Base-by-base conservation (phyloP, 2,888 invertebrate genomes). In the Ethmia dodecea region DNA sequence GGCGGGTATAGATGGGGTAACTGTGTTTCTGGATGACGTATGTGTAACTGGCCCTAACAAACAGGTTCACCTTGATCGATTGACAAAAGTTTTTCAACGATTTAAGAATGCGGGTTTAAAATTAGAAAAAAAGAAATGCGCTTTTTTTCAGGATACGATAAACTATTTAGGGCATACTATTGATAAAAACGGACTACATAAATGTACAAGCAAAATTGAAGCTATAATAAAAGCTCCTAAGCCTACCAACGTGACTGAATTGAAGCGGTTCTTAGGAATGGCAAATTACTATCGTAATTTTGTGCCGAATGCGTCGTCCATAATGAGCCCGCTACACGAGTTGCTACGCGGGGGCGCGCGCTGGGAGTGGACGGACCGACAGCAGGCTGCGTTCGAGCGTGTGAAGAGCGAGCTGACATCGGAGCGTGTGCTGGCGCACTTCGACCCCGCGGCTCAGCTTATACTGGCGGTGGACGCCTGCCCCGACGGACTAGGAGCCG, bases 281-380 rank as follows among this genome's bases (percentile, higher is more conserved):
- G 37, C 49, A 3, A 56, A 52, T 40, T 55, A 55, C 33, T 54
- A 56, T 32, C 37, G 50, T n/a, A 49, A 47, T 40, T 54, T 52
- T 37, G 42, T 54, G 18, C 55, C 52, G 0, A 42, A 46, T 15
- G 49, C 49, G 2, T 49, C 52, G 0, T 12, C 42, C 0, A 8
- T 46, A 5, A 20, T 55, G 10, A 35, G 25, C 9, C 49, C 56
- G 0, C 36, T 55, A 1, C 45, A 53, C n/a, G n/a, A n/a, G n/a
- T n/a, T n/a, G n/a, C n/a, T n/a, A n/a, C n/a, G n/a, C n/a, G n/a
- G n/a, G n/a, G 31, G 32, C 26, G 31, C 30, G 3, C 25, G 39
- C 20, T 43, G 41, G 36, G 27, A 35, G 12, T 43, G 43, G 37
- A 26, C 28, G 6, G 27, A 28, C 2, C 24, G 26, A 3, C 42